Evolutionary conservation across 2,797 vertebrate genomes (phyloP), one percentile per base, ranked within the genome.

Genomic region (Ambastaia sidthimunki): DNA sequence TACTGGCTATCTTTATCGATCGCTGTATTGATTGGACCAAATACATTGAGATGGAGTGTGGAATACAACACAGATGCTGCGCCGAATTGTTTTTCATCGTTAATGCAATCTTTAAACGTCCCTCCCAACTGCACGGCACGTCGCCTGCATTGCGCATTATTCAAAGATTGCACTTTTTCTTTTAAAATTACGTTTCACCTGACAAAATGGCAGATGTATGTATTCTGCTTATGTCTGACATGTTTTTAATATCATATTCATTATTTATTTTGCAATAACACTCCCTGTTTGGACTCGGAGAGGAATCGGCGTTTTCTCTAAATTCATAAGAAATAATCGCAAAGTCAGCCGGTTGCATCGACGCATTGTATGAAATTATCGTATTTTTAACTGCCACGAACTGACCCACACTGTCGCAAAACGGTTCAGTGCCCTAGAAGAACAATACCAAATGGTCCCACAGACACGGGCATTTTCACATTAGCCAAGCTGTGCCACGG

Each of bases 41-140:
- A 93, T 94, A 94, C 93, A 94, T 94, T 93, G 92, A 94, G 93
- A 94, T 94, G 90, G 93, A 93, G 92, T 93, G 92, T 92, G 89
- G 93, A 94, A 93, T 93, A 93, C 93, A 92, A 91, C 93, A 93
- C 92, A 92, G 89, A 93, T 93, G 92, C 93, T 92, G 91, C 92
- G 91, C 90, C 90, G 91, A 93, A 94, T 93, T 92, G 90, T 93
- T 94, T 89, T 93, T 92, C 89, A 91, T 90, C 89, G 83, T 90
- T 92, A 91, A 92, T 91, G 89, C 85, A 91, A 91, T 92, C 90
- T 92, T 92, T 92, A 92, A 91, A 89, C 74, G 89, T 76, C 85
- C 85, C 80, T 84, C 84, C 75, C 76, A 81, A 73, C 82, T 78
- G 34, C 80, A 44, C 50, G 84, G 75, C 13, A 6, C 34, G 44